Evolutionary conservation across 2,888 invertebrate genomes (phyloP).

Genomic region (Calameuta filiformis): DNA sequence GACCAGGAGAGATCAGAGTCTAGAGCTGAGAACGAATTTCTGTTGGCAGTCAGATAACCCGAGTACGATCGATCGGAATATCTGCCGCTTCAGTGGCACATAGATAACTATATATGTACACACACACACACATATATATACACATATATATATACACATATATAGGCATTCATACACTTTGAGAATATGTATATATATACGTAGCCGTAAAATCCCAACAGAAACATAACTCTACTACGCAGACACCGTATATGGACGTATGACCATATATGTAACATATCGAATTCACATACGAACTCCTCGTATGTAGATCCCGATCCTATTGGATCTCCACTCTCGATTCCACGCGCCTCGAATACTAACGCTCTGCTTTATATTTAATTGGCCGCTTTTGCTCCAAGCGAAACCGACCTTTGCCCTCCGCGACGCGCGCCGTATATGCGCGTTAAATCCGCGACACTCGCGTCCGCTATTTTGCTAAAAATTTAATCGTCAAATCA

Average conservation of each 20-base stretch:
- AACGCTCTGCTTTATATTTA: slow-evolving; percentile 29
- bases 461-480: background rate
- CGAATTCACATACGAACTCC: background rate
- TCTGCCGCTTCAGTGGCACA: slow-evolving; percentile 40
- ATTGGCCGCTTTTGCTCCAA: slow-evolving; percentile 16
- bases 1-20: slow-evolving; percentile 15
- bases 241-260: too few species aligned
- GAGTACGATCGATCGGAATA: slow-evolving; percentile 57
- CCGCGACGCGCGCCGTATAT: background rate
- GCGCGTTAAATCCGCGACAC: background rate
- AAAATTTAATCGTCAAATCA: background rate
- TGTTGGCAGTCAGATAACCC: slow-evolving; percentile 52
- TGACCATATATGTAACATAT: background rate
- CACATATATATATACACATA: too few species aligned
- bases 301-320: background rate
- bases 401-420: background rate
- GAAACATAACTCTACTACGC: too few species aligned
- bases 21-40: slow-evolving; percentile 51
- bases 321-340: background rate
- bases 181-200: slow-evolving; percentile 18
- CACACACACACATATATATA: too few species aligned
- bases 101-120: slow-evolving; percentile 18
- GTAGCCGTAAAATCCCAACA: slow-evolving; percentile 18
- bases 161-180: background rate
- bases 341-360: slow-evolving; percentile 10